Percentiles rank a stretch among this genome's conserved stretches.
phyloP scores from a whole-genome alignment of 2,797 vertebrate species.

The Thunnus albacares region DNA sequence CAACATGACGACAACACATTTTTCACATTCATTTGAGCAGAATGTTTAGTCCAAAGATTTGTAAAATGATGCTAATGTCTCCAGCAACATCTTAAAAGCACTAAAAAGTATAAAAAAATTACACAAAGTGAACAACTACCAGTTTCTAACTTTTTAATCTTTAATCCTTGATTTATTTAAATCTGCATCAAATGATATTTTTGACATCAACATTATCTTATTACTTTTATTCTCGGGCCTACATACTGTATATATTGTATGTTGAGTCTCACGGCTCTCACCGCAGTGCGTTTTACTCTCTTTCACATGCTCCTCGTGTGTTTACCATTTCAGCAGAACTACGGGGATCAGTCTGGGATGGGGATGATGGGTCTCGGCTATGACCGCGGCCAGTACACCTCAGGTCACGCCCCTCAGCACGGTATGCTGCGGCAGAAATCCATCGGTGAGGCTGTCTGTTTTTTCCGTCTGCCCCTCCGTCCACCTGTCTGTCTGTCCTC shows the following conservation, averaged over 20 bases:
- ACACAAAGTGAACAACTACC: neutral
- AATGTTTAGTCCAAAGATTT: neutral
- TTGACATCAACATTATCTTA: neutral
- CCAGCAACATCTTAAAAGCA: neutral
- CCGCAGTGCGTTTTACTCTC: neutral
- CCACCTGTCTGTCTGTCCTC: constrained; percentile 79
- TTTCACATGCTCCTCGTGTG: constrained; percentile 11
- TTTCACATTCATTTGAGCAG: neutral
- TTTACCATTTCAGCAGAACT: constrained; percentile 84
- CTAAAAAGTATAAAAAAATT: neutral
- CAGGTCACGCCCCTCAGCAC: constrained; percentile 88
- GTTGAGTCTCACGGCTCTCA: neutral
- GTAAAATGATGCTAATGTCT: neutral
- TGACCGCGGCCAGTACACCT: constrained; percentile 90
- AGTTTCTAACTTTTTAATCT: neutral
- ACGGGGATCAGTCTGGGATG: constrained; percentile 88
- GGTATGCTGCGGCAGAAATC: constrained; percentile 96
- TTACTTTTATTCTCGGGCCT: neutral
- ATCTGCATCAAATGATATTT: neutral
- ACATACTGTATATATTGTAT: neutral
- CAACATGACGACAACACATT: neutral
- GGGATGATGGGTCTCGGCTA: constrained; percentile 88
- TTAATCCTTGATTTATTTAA: constrained; percentile 1
- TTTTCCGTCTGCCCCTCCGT: constrained; percentile 70
- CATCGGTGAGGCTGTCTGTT: constrained; percentile 91